A percentile compares a stretch with the other conserved stretches of the same genome.
Evolutionary conservation across 2,888 invertebrate genomes (phyloP).

Genomic region (Ormyrus rosae): DNA sequence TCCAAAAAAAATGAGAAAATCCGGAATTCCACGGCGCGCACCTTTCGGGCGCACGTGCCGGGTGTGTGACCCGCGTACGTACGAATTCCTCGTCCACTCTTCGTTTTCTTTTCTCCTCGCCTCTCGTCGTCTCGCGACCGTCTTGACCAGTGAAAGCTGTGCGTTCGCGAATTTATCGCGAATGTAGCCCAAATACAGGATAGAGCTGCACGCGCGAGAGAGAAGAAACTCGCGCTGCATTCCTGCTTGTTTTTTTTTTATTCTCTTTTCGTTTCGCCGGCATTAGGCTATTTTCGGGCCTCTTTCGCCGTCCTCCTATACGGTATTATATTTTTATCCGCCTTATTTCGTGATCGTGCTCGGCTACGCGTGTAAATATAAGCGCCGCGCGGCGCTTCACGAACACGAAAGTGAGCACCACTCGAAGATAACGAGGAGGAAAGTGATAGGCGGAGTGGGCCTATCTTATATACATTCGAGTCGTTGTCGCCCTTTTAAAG

Average conservation of each 20-base stretch:
- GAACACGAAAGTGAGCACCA: background rate
- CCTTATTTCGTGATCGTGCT: slow-evolving; percentile 29
- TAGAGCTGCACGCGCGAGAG: slow-evolving; percentile 6
- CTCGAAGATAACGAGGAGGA: slow-evolving; percentile 39
- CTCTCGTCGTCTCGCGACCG: background rate
- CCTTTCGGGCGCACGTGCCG: background rate
- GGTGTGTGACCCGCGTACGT: background rate
- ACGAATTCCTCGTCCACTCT: slow-evolving; percentile 22
- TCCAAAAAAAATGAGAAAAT: slow-evolving; percentile 18
- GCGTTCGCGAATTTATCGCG: slow-evolving; percentile 48
- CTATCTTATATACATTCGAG: background rate
- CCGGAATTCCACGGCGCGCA: slow-evolving; percentile 2
- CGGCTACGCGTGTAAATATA: slow-evolving; percentile 29
- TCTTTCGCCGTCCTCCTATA: background rate
- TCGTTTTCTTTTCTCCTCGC: slow-evolving; percentile 16
- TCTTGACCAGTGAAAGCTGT: slow-evolving; percentile 53
- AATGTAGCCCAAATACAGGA: slow-evolving; percentile 56
- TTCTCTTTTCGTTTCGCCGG: background rate
- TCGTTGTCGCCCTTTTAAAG: background rate
- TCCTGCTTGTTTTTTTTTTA: background rate
- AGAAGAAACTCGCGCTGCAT: slow-evolving; percentile 13
- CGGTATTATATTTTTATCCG: background rate
- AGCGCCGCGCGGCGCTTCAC: background rate
- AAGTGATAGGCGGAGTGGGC: slow-evolving; percentile 25
- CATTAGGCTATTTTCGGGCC: slow-evolving; percentile 7